Percentiles rank a stretch among this genome's conserved stretches.
Evolutionary conservation across 2,113 vertebrate genomes (phyloP).

Genomic region (Candoia aspera): DNA sequence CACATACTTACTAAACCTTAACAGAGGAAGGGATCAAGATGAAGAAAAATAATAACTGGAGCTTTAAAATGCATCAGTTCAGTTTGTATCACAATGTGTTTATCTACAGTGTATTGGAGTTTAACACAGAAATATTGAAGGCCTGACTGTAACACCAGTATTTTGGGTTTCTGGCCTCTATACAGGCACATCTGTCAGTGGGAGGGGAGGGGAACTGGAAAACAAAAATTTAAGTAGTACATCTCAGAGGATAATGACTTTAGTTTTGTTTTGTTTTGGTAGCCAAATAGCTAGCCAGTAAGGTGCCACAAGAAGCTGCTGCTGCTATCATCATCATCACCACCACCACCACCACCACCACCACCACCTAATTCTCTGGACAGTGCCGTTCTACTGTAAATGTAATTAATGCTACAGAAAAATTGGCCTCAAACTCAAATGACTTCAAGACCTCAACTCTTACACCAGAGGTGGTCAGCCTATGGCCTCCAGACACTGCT

Average conservation of each 20-base stretch:
- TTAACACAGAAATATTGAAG: neutral
- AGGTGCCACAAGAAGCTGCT: neutral
- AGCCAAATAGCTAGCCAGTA: neutral
- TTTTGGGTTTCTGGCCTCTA: neutral
- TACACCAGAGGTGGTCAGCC: neutral
- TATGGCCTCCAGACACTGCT: neutral
- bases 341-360: no score
- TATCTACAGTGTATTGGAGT: neutral
- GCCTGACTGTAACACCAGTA: neutral
- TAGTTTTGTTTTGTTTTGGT: neutral
- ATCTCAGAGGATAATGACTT: neutral
- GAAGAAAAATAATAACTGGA: neutral
- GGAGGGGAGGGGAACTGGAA: neutral
- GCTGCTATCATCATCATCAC: neutral
- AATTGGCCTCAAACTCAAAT: neutral
- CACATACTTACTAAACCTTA: neutral
- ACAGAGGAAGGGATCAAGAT: neutral
- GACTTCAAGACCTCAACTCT: neutral
- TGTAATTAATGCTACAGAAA: neutral
- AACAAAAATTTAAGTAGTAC: neutral
- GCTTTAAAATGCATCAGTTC: neutral
- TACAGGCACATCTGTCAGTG: neutral
- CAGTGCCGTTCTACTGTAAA: neutral
- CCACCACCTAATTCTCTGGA: no score
- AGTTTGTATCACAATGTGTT: neutral